phyloP scores from a whole-genome alignment of 2,113 vertebrate genomes.

The Chaenogobius annularis region DNA sequence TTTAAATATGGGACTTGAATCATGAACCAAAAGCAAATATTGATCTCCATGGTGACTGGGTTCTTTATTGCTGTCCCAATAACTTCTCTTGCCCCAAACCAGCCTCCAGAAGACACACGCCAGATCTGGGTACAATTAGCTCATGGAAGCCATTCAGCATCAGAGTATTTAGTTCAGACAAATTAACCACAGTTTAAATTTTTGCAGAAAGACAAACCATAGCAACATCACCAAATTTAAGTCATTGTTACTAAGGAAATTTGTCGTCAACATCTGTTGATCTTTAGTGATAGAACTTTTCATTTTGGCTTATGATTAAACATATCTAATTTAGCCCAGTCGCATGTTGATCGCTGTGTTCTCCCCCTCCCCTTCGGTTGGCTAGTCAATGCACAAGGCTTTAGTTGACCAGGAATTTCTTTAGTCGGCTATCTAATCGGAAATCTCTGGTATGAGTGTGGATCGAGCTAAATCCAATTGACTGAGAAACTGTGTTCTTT shows the following conservation, averaged over 20 bases:
- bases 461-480: conserved; percentile 25
- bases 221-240: neutral
- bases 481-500: conserved; percentile 22
- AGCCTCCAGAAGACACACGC: neutral
- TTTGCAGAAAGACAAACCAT: neutral
- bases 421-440: conserved; percentile 14
- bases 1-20: conserved; percentile 32
- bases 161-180: conserved; percentile 32
- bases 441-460: conserved; percentile 10
- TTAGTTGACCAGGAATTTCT: too few species aligned
- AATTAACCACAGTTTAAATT: conserved; percentile 26
- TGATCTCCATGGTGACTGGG: conserved; percentile 38
- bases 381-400: too few species aligned
- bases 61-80: conserved; percentile 32
- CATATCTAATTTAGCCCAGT: too few species aligned
- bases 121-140: conserved; percentile 36
- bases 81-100: conserved; percentile 22
- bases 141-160: conserved; percentile 29
- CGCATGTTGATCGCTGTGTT: too few species aligned
- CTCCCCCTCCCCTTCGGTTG: too few species aligned
- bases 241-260: neutral
- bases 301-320: too few species aligned
- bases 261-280: neutral
- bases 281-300: too few species aligned
- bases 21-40: conserved; percentile 43